Evolutionary conservation across 1,140 invertebrate genomes (phyloP).

Genomic region (Drosophila nigrodunni): DNA sequence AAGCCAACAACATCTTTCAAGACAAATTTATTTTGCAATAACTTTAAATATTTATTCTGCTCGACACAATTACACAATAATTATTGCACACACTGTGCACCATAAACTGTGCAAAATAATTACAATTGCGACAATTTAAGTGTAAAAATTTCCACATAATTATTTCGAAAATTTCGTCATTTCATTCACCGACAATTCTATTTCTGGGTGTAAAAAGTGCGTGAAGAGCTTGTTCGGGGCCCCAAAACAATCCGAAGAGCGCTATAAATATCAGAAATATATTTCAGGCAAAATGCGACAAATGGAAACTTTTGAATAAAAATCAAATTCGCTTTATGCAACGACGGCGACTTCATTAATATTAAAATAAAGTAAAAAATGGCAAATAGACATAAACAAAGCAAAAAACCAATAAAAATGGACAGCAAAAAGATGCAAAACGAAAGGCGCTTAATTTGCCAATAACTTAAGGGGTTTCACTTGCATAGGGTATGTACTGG

Average conservation of each 20-base stretch:
- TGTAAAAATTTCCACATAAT: slow-evolving; percentile 6
- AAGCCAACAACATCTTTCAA: neutral
- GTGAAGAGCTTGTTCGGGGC: slow-evolving; percentile 18
- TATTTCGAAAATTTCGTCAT: slow-evolving; percentile 8
- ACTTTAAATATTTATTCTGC: neutral
- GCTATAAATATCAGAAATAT: slow-evolving; percentile 31
- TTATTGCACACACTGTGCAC: neutral
- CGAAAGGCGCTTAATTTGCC: neutral
- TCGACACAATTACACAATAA: neutral
- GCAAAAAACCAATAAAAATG: slow-evolving; percentile 2
- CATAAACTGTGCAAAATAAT: slow-evolving; percentile 1
- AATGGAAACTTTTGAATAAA: slow-evolving; percentile 22
- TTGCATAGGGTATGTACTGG: neutral
- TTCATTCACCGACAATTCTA: neutral
- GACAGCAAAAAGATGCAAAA: neutral
- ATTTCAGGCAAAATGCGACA: slow-evolving; percentile 13
- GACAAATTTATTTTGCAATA: neutral
- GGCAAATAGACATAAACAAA: slow-evolving; percentile 20
- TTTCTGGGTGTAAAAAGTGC: slow-evolving; percentile 15
- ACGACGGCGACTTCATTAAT: slow-evolving; percentile 31
- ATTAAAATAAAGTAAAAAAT: slow-evolving; percentile 20
- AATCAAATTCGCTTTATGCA: slow-evolving; percentile 21
- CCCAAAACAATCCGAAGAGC: neutral
- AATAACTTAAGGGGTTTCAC: neutral
- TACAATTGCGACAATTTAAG: slow-evolving; percentile 1